Base-by-base conservation (phyloP, 2,888 invertebrate species). In the Phasia obesa region DNA sequence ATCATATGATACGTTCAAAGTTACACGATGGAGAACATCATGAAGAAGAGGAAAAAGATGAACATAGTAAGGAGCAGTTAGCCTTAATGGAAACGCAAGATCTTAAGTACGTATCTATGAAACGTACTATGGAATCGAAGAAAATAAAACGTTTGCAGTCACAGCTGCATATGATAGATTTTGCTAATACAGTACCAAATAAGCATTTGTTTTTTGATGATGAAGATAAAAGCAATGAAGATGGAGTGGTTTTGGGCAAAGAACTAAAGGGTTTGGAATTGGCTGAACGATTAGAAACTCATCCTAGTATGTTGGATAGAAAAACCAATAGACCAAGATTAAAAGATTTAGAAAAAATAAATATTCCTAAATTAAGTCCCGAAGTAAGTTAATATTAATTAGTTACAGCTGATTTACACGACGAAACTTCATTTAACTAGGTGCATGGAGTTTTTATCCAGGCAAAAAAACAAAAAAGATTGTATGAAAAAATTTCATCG, bases 1-100 rank as follows among this genome's bases (percentile, higher is more conserved):
- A 97, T 92, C 98, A 98, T 89, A 99, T 99, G 99, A 94, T 98
- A 76, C 97, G 97, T 90, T 96, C 98, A 0, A 94, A 95, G 90
- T 91, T 96, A 0, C 91, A 93, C 81, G 91, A 93, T 87, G 94
- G 93, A 87, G 92, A 92, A 75, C 95, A 95, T 87, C 94, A 94
- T 89, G 95, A 96, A 87, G 91, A 94, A 44, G 92, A 93, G 25
- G 94, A 95, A 81, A 94, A 95, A 84, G 94, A 95, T 53, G 95
- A 96, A 87, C 95, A 97, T 86, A 95, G 95, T 1, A 93, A 95
- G 0, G 96, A 96, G 21, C 99, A 99, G 91, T 92, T 96, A 60
- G 95, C 96, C 81, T 90, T 99, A 71, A 97, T 99, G 96, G 94
- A 96, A 89, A 95, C 96, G 0, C 98, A 98, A 91, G 98, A 99